Evolutionary conservation across 2,113 vertebrate species (phyloP).

Genomic region (Ardeotis arabs): DNA sequence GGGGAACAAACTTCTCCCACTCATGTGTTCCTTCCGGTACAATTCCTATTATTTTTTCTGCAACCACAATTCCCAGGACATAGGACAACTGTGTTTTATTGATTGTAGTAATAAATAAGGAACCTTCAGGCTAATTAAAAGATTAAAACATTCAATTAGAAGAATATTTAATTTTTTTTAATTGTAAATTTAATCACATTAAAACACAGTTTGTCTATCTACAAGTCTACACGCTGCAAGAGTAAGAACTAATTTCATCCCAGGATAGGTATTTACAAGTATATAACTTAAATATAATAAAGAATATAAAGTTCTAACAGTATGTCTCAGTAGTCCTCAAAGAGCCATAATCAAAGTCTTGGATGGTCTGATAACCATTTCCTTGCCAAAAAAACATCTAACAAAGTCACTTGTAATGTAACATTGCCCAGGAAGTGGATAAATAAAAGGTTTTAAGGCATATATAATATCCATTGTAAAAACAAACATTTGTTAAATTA

Average conservation of each 20-base stretch:
- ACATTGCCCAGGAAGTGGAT: neutral
- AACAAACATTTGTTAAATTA: neutral
- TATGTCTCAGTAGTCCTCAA: neutral
- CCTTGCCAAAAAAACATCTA: neutral
- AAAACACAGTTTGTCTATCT: neutral
- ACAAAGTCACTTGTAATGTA: neutral
- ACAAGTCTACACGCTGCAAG: neutral
- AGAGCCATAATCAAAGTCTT: neutral
- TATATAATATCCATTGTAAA: neutral
- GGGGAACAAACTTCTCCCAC: slow-evolving; percentile 95
- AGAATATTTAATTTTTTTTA: neutral
- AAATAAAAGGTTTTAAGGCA: neutral
- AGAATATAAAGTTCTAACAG: neutral
- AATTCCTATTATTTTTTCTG: slow-evolving; percentile 87
- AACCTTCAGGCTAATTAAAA: slow-evolving; percentile 84
- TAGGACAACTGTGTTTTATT: slow-evolving; percentile 94
- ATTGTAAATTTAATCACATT: neutral
- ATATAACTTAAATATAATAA: neutral
- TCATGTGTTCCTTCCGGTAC: slow-evolving; percentile 93
- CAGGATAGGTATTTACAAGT: neutral
- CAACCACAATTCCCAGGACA: slow-evolving; percentile 84
- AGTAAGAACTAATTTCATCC: neutral
- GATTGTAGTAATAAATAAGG: slow-evolving; percentile 94
- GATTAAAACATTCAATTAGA: slow-evolving; percentile 12
- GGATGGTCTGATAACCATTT: neutral